Conservation (phyloP, 2,797 vertebrate genomes). For the Salmo trutta region DNA sequence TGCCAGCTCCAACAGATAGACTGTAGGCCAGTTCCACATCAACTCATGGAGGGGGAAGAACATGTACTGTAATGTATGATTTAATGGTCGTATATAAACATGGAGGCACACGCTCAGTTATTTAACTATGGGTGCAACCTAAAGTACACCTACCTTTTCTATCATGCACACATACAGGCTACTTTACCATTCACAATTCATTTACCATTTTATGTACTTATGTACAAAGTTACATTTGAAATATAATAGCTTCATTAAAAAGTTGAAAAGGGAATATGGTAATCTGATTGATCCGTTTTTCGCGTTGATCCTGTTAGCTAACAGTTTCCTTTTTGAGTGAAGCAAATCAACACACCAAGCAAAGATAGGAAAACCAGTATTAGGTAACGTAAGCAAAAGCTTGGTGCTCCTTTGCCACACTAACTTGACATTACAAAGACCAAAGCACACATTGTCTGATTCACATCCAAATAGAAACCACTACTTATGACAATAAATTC, state of each 20-base stretch:
- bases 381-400: neutral
- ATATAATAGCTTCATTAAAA: too few relatives aligned
- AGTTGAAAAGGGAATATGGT: too few relatives aligned
- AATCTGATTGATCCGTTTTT: neutral
- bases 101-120: neutral
- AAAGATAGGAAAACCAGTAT: neutral
- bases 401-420: too few relatives aligned
- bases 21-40: neutral
- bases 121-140: neutral
- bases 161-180: too few relatives aligned
- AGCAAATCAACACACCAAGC: neutral
- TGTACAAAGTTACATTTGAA: too few relatives aligned
- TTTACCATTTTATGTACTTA: too few relatives aligned
- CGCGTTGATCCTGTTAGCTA: neutral
- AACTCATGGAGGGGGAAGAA: neutral
- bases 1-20: neutral
- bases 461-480: too few relatives aligned
- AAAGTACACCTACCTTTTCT: neutral
- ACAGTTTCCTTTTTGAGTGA: neutral
- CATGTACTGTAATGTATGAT: constrained; percentile 1
- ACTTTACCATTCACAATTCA: too few relatives aligned
- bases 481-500: too few relatives aligned
- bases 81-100: constrained; percentile 11
- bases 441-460: too few relatives aligned
- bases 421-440: too few relatives aligned